Conservation (phyloP, 1,140 invertebrate genomes). For the Babylonia areolata region DNA sequence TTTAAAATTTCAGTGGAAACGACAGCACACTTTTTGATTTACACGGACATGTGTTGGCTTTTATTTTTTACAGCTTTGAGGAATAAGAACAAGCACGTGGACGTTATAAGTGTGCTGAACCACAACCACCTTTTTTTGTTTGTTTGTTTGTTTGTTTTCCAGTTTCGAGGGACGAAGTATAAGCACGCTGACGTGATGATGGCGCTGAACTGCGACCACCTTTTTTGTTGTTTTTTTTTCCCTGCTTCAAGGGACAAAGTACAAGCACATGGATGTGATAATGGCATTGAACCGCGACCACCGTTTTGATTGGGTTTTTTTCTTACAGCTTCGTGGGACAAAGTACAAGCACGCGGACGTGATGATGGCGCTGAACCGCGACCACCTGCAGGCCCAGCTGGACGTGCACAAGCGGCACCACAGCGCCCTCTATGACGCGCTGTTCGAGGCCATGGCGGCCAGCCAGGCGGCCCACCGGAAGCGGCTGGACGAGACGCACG, state of each 20-base stretch:
- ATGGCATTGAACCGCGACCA: slow-evolving; percentile 84
- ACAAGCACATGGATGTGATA: slow-evolving; percentile 83
- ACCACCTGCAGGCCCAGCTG: slow-evolving; percentile 85
- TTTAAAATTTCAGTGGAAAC: no score
- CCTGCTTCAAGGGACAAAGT: slow-evolving; percentile 75
- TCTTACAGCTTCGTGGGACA: slow-evolving; percentile 75
- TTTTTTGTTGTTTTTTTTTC: no score
- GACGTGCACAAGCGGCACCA: slow-evolving; percentile 91
- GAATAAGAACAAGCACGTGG: no score
- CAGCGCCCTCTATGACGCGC: slow-evolving; percentile 81
- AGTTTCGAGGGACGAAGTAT: slow-evolving; percentile 75
- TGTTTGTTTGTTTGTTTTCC: no score
- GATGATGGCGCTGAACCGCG: slow-evolving; percentile 81
- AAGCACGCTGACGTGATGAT: no score
- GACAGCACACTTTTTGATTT: no score
- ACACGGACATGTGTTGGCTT: no score
- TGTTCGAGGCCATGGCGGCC: slow-evolving; percentile 87
- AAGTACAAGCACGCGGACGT: slow-evolving; percentile 82
- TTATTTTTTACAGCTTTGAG: no score
- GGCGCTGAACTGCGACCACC: no score
- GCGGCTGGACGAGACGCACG: slow-evolving; percentile 74
- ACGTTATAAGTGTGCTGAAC: no score
- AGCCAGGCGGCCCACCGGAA: slow-evolving; percentile 89
- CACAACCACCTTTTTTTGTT: no score
- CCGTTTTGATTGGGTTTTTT: no score